Percentiles rank a stretch among this genome's conserved stretches.
These are phyloP conservation scores for Vollenhovia emeryi DNA, from an alignment of 1,140 invertebrate genomes.

Conservation along the genomic window DNA sequence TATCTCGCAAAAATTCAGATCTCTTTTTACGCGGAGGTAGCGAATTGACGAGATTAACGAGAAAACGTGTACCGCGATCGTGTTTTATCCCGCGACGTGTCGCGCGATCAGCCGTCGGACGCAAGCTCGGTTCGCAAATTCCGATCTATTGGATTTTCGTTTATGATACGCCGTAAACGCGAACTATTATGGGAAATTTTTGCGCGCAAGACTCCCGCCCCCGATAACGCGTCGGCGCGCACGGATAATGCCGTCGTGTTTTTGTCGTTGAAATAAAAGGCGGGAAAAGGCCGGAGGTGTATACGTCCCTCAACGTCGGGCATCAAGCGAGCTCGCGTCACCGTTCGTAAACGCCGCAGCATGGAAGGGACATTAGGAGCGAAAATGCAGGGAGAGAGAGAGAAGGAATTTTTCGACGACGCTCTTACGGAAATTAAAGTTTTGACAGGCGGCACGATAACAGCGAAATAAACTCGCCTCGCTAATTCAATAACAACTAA, in stretches of 20 bases:
- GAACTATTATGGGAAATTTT: constrained; percentile 20
- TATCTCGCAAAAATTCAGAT: neutral
- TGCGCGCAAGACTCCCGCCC: neutral
- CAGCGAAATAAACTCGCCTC: neutral
- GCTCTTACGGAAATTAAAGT: constrained; percentile 55
- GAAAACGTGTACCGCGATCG: neutral
- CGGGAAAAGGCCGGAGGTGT: constrained; percentile 25
- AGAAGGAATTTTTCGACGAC: constrained; percentile 42
- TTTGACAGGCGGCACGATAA: constrained; percentile 41
- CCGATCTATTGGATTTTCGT: constrained; percentile 4
- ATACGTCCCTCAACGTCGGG: constrained; percentile 48
- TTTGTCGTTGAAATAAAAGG: constrained; percentile 54
- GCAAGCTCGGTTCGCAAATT: neutral
- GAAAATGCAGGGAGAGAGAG: constrained; percentile 36
- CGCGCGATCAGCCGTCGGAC: neutral
- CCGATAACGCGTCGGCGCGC: constrained; percentile 14
- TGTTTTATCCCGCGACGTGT: neutral
- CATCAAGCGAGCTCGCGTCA: constrained; percentile 27
- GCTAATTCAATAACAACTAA: constrained; percentile 39
- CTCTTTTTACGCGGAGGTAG: neutral
- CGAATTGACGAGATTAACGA: neutral
- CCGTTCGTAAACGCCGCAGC: constrained; percentile 44
- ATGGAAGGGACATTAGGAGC: constrained; percentile 54
- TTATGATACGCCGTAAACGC: constrained; percentile 11
- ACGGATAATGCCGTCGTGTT: constrained; percentile 32